Evolutionary conservation across 2,888 invertebrate genomes (phyloP), one percentile per base, ranked within the genome.

Genomic region (Taenaris catops): DNA sequence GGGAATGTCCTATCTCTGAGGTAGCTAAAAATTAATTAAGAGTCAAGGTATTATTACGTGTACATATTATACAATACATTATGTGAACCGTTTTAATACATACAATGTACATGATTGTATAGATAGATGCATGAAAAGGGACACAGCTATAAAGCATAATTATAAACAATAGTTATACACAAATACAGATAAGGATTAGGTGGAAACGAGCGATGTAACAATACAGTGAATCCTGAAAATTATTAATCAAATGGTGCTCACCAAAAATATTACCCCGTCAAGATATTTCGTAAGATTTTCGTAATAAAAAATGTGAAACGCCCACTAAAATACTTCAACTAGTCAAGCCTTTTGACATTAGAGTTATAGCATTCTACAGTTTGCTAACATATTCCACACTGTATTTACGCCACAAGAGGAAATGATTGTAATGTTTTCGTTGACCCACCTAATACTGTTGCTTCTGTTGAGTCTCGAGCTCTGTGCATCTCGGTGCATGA

Each of bases 1-100:
- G 95, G 94, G 84, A 95, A 95, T 57, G 95, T 95, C 94, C 95
- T 91, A 91, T 95, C 95, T 92, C 93, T 92, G 81, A 95, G 94
- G 89, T 94, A 94, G 94, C 95, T 95, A 86, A 75, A 81, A 80
- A 74, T 69, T 59, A 67, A 79, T 58, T 38, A 54, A 56, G 80
- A 72, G 23, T 72, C 76, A 58, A 64, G 45, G 53, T 38, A 53
- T 60, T 61, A 70, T 62, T 43, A 41, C 29, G 12, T n/a, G 31
- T 31, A 31, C 23, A 23, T 31, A 29, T 11, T 10, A 3, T 1
- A 25, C 5, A 27, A 17, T 27, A 14, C 8, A 28, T 19, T 20
- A 23, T 9, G 1, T 8, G n/a, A 17, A 25, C 7, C 4, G n/a
- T 17, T 11, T 14, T 20, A n/a, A 31, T 31, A 23, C 9, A 23